Evolutionary conservation across 2,113 vertebrate genomes (phyloP).

Genomic region (Notothenia coriiceps): DNA sequence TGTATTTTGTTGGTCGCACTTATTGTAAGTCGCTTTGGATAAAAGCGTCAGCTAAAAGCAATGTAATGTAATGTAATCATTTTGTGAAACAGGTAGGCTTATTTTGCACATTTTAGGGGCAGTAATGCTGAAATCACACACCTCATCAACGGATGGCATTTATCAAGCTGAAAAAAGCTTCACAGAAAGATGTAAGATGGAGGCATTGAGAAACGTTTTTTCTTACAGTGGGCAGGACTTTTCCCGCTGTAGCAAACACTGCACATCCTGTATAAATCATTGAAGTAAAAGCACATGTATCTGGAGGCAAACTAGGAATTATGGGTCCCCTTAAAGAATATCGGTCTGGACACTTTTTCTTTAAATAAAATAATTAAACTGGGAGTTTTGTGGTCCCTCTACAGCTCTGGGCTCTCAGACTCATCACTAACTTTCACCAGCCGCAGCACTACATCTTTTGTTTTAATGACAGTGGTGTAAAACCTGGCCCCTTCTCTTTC

Average conservation of each 20-base stretch:
- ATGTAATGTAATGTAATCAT: neutral
- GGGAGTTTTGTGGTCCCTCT: constrained; percentile 60
- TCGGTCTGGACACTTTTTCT: constrained; percentile 51
- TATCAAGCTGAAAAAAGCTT: neutral
- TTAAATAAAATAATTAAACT: constrained; percentile 68
- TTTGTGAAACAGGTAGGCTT: neutral
- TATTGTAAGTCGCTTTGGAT: no score
- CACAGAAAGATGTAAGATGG: neutral
- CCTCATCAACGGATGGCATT: neutral
- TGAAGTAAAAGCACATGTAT: constrained; percentile 21
- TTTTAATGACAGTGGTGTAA: constrained; percentile 35
- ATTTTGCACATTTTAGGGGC: neutral
- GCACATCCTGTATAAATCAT: constrained; percentile 11
- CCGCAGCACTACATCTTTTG: constrained; percentile 14
- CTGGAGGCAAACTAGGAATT: constrained; percentile 37
- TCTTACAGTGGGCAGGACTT: neutral
- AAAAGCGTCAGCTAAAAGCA: no score
- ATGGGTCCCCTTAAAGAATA: constrained; percentile 45
- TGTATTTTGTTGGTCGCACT: no score
- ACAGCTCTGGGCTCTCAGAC: constrained; percentile 20
- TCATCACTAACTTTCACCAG: constrained; percentile 28
- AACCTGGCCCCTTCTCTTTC: neutral
- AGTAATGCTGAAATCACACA: neutral
- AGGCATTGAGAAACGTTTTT: neutral
- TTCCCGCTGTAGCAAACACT: neutral